Percentiles rank a stretch among this genome's conserved stretches.
Evolutionary conservation across 2,888 invertebrate genomes (phyloP).

Genomic region (Nemapogon koenigi): DNA sequence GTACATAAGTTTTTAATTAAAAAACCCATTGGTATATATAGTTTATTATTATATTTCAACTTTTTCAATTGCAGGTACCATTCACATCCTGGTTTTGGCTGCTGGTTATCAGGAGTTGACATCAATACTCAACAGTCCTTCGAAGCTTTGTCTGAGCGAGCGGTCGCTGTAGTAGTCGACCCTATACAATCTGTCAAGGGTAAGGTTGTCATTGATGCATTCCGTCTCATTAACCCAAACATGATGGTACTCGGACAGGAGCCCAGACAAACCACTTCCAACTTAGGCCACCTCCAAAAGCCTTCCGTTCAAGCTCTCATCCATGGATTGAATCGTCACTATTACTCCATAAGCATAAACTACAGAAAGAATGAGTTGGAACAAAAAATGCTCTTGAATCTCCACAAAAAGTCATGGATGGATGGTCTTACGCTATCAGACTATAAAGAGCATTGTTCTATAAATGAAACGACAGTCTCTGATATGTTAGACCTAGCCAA

Average conservation of each 20-base stretch:
- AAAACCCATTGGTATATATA: neutral
- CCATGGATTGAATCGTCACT: constrained; percentile 97
- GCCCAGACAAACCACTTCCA: constrained; percentile 98
- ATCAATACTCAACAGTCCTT: constrained; percentile 99
- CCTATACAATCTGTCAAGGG: constrained; percentile 99
- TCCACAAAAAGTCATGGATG: constrained; percentile 99
- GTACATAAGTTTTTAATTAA: neutral
- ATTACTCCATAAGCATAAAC: constrained; percentile 99
- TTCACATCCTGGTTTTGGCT: constrained; percentile 99
- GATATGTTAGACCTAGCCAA: constrained; percentile 98
- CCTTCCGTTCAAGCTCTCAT: constrained; percentile 99
- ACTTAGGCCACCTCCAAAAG: constrained; percentile 97
- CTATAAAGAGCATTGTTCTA: constrained; percentile 90
- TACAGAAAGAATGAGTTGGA: constrained; percentile 98
- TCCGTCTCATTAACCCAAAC: constrained; percentile 98
- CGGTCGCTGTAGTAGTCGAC: constrained; percentile 99
- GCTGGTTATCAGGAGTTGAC: constrained; percentile 99
- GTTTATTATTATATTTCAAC: neutral
- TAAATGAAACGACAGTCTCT: constrained; percentile 92
- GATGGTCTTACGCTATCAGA: constrained; percentile 91
- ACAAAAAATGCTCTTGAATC: constrained; percentile 98
- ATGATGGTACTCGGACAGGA: constrained; percentile 99
- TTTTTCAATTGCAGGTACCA: constrained; percentile 75
- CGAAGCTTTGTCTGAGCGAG: constrained; percentile 96
- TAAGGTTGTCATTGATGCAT: constrained; percentile 99